A percentile compares a stretch with the other conserved stretches of the same genome.
phyloP scores from a whole-genome alignment of 2,888 invertebrate genomes.

The Selenia dentaria region DNA sequence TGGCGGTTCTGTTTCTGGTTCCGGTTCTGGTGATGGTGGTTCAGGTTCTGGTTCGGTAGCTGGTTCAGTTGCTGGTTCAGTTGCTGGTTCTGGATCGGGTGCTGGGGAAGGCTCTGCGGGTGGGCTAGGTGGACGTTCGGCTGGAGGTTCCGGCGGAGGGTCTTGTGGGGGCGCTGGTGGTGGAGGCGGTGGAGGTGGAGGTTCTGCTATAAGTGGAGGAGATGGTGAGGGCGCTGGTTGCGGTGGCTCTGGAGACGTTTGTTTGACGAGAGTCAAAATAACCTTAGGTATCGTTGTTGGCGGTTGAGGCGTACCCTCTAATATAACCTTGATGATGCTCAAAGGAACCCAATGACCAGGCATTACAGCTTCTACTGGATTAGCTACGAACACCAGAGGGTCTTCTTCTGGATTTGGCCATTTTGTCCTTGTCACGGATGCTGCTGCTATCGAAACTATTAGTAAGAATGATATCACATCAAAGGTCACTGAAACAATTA shows the following conservation, averaged over 20 bases:
- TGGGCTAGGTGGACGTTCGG: neutral
- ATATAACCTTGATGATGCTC: conserved; percentile 55
- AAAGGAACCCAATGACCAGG: conserved; percentile 66
- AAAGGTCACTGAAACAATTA: conserved; percentile 35
- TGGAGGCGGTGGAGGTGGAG: neutral
- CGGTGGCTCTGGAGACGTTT: conserved; percentile 4
- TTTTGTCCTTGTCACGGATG: conserved; percentile 9
- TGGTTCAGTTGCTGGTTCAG: neutral
- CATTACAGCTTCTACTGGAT: conserved; percentile 61
- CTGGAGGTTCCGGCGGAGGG: neutral
- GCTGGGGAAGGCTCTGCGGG: neutral
- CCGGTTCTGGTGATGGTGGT: neutral
- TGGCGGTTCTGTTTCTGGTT: neutral
- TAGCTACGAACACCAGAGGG: conserved; percentile 51
- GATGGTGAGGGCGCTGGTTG: neutral
- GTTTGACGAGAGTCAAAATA: conserved; percentile 18
- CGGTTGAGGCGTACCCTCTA: conserved; percentile 33
- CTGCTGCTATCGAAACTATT: conserved; percentile 12
- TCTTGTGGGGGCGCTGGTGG: neutral
- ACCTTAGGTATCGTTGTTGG: conserved; percentile 10
- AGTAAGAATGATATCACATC: conserved; percentile 24
- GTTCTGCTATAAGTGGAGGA: neutral
- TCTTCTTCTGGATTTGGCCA: conserved; percentile 38
- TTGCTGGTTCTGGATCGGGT: neutral
- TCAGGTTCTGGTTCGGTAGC: neutral